A percentile compares a stretch with the other conserved stretches of the same genome.
Conservation (phyloP, 2,888 invertebrate genomes). For the Brachypalpus laphriformis region DNA sequence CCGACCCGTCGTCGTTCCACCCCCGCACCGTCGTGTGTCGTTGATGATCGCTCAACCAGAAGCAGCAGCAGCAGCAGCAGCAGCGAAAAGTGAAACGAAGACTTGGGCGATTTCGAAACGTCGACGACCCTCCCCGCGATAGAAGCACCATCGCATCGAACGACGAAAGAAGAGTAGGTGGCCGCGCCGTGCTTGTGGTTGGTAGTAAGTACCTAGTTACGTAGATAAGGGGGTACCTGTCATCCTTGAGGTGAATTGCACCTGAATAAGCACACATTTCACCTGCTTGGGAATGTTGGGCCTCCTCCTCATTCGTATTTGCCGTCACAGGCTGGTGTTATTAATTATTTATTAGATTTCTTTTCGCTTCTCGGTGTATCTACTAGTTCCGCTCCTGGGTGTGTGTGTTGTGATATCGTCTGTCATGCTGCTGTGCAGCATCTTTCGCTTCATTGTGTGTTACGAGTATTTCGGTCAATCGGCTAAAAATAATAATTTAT, state of each 20-base stretch:
- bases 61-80: slow-evolving; percentile 22
- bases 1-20: neutral
- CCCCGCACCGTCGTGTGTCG: neutral
- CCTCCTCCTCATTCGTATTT: neutral
- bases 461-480: slow-evolving; percentile 69
- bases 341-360: slow-evolving; percentile 61
- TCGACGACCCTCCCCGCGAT: slow-evolving; percentile 6
- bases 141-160: slow-evolving; percentile 17
- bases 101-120: slow-evolving; percentile 39
- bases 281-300: slow-evolving; percentile 59
- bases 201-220: slow-evolving; percentile 51
- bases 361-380: slow-evolving; percentile 9
- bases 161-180: slow-evolving; percentile 52
- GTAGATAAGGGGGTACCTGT: slow-evolving; percentile 62
- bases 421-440: slow-evolving; percentile 21
- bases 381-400: neutral
- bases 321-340: slow-evolving; percentile 12
- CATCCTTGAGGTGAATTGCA: slow-evolving; percentile 70
- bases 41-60: slow-evolving; percentile 26
- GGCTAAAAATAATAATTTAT: slow-evolving; percentile 57
- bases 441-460: slow-evolving; percentile 60
- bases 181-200: slow-evolving; percentile 27
- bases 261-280: slow-evolving; percentile 58
- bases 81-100: slow-evolving; percentile 51
- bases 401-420: slow-evolving; percentile 53